Evolutionary conservation across 1,140 invertebrate species (phyloP), one percentile per base, ranked within the genome.

Genomic region (Aphelinus atriplicis): DNA sequence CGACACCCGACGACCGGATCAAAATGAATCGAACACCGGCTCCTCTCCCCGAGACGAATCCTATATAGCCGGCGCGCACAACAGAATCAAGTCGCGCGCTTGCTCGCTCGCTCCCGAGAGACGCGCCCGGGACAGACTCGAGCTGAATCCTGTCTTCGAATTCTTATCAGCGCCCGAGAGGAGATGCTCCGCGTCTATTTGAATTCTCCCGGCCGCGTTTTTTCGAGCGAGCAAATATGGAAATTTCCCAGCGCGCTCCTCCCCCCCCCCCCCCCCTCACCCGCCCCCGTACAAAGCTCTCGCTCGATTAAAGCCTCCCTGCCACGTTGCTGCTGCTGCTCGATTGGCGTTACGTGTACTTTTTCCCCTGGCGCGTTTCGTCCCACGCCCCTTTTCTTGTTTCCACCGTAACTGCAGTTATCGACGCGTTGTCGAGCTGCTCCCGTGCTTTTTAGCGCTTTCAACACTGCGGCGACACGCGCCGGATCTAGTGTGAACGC

Each of bases 161-260:
- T 65, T 7, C 43, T 63, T 71, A 26, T 70, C 26, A 50, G 47
- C 46, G n/a, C 7, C 53, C 69, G 69, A 53, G 58, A 45, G 56
- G 5, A 62, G 69, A n/a, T 43, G 1, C 53, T 62, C 42, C 42
- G 10, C 47, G 48, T 57, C 46, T 45, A 61, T 62, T 62, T 69
- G 58, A 69, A 58, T 58, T 50, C 48, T 71, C 51, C n/a, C 51
- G 78, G 75, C 77, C 73, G 71, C 64, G 46, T 26, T 26, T 26
- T 26, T 45, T 26, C 26, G 69, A 69, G 71, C 75, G 78, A 77
- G 79, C 78, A 80, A 81, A 79, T 80, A 81, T 81, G 77, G 64
- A 81, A 81, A 80, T 77, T 76, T 75, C n/a, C 7, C 26, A 26
- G 26, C 26, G 26, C 26, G 26, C 26, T 26, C 26, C 26, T 26